phyloP scores from a whole-genome alignment of 2,888 invertebrate species.

The Acholoe squamosa region DNA sequence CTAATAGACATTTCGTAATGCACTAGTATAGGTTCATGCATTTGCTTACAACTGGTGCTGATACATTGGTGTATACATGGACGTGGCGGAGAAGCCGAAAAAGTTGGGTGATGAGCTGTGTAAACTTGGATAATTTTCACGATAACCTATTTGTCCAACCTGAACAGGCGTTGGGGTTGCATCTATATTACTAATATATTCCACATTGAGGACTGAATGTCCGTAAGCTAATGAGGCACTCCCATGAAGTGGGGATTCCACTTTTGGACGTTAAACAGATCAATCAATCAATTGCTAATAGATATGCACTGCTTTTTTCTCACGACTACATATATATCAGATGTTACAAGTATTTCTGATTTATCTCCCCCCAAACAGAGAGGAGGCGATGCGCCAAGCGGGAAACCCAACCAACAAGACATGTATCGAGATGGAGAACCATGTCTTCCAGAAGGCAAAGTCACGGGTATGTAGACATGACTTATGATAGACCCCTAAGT shows the following conservation, averaged over 20 bases:
- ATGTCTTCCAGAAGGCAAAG: slow-evolving; percentile 95
- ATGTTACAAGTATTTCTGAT: neutral
- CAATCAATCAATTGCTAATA: neutral
- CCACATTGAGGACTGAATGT: too few relatives aligned
- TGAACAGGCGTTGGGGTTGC: neutral
- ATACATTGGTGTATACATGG: too few relatives aligned
- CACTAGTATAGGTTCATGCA: too few relatives aligned
- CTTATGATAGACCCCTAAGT: neutral
- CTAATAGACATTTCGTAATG: too few relatives aligned
- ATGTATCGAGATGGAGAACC: slow-evolving; percentile 96
- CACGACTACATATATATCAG: neutral
- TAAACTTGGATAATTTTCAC: too few relatives aligned
- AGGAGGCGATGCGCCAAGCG: slow-evolving; percentile 92
- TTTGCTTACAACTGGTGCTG: too few relatives aligned
- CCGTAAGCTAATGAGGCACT: too few relatives aligned
- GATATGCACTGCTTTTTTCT: neutral
- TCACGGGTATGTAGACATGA: slow-evolving; percentile 85
- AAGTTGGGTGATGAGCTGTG: neutral
- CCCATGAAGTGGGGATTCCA: too few relatives aligned
- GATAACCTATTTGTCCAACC: neutral
- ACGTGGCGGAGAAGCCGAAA: too few relatives aligned
- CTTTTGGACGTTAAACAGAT: too few relatives aligned
- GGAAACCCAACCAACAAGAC: slow-evolving; percentile 93
- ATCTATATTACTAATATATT: neutral
- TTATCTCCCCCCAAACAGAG: slow-evolving; percentile 85